Evolutionary conservation across 2,797 vertebrate species (phyloP).

Genomic region (Leuciscus waleckii): DNA sequence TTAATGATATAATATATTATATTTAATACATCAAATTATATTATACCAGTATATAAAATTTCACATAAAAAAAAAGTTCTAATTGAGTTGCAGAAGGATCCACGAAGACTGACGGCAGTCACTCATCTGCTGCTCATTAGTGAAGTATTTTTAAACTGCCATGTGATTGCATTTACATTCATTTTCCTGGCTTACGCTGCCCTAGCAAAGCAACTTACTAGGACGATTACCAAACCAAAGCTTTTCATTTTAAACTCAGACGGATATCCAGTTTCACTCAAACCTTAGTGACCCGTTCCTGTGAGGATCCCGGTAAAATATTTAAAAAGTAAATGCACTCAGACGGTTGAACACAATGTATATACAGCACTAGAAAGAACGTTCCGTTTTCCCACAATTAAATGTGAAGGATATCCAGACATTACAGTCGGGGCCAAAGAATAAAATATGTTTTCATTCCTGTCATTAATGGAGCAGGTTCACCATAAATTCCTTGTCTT

Average conservation of each 20-base stretch:
- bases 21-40: background rate
- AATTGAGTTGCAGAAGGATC: slow-evolving; percentile 1
- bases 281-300: slow-evolving; percentile 27
- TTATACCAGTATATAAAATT: background rate
- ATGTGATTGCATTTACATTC: slow-evolving; percentile 35
- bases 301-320: slow-evolving; percentile 19
- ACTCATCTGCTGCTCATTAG: slow-evolving; percentile 40
- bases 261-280: slow-evolving; percentile 36
- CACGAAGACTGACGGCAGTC: slow-evolving; percentile 23
- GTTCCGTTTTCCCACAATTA: slow-evolving; percentile 35
- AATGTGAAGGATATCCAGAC: slow-evolving; percentile 47
- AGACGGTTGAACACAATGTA: slow-evolving; percentile 17
- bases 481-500: slow-evolving; percentile 60
- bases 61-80: background rate
- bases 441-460: slow-evolving; percentile 53
- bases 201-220: slow-evolving; percentile 29
- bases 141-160: slow-evolving; percentile 20
- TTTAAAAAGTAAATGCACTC: slow-evolving; percentile 36
- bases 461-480: slow-evolving; percentile 50
- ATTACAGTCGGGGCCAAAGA: slow-evolving; percentile 26
- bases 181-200: slow-evolving; percentile 34
- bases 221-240: slow-evolving; percentile 48
- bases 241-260: slow-evolving; percentile 27
- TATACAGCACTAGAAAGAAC: slow-evolving; percentile 25
- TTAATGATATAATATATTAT: background rate